Percentiles rank a stretch among this genome's conserved stretches.
Evolutionary conservation across 53 echinoderm and acorn worm genomes (phyloP).

Genomic region (Luidia sarsii): DNA sequence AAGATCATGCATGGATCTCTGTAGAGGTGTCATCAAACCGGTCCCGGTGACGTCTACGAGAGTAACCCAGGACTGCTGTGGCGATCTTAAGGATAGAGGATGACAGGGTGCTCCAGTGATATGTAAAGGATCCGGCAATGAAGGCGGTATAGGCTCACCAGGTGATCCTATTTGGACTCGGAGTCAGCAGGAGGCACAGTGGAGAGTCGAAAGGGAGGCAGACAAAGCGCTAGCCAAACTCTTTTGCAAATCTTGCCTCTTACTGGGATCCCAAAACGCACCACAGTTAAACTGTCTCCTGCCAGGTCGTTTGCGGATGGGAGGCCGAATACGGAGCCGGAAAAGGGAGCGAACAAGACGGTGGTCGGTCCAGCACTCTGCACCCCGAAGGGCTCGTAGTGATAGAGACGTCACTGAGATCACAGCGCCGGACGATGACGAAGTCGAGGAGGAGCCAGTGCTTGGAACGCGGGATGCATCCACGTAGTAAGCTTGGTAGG

Average conservation of each 20-base stretch:
- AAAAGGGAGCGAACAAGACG: neutral
- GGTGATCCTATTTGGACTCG: neutral
- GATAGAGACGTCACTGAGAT: neutral
- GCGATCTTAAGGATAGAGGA: neutral
- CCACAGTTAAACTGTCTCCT: neutral
- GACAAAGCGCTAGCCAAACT: neutral
- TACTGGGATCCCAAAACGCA: neutral
- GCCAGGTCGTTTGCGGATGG: neutral
- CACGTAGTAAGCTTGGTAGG: neutral
- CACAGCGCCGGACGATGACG: neutral
- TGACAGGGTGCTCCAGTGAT: neutral
- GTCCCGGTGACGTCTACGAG: neutral
- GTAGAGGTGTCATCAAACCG: neutral
- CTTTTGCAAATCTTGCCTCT: neutral
- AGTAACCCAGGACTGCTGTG: neutral
- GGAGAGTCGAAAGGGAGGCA: neutral
- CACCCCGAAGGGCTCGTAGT: neutral
- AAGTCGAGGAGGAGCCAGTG: conserved; percentile 8
- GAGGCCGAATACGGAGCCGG: neutral
- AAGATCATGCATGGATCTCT: neutral
- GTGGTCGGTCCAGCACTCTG: neutral
- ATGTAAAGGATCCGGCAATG: neutral
- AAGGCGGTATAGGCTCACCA: neutral
- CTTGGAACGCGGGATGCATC: neutral
- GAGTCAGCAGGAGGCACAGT: neutral